Percentiles rank a stretch among this genome's conserved stretches.
phyloP scores from a whole-genome alignment of 1,140 invertebrate genomes.

The Drosophila pallidifrons region DNA sequence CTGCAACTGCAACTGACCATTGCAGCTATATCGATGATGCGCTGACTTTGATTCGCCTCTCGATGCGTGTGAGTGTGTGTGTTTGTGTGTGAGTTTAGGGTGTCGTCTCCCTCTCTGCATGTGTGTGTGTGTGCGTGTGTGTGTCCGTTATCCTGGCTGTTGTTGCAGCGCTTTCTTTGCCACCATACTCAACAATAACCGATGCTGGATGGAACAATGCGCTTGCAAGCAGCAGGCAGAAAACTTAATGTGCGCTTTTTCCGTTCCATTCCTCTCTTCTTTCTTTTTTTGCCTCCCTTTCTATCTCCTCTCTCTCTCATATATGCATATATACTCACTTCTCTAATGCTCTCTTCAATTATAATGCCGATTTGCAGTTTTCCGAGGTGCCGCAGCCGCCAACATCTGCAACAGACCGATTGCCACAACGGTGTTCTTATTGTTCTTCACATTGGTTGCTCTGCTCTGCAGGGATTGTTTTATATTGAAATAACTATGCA shows the following conservation, averaged over 20 bases:
- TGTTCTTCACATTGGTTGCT: slow-evolving; percentile 27
- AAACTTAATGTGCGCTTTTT: slow-evolving; percentile 74
- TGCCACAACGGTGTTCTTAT: slow-evolving; percentile 17
- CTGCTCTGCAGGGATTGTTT: not conserved
- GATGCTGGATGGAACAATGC: slow-evolving; percentile 43
- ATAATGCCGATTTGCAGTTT: slow-evolving; percentile 51
- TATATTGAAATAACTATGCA: slow-evolving; percentile 10
- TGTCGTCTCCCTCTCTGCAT: slow-evolving; percentile 6
- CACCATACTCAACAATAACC: slow-evolving; percentile 45
- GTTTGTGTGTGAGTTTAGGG: slow-evolving; percentile 11
- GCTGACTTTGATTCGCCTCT: slow-evolving; percentile 77
- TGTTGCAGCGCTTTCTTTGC: slow-evolving; percentile 66
- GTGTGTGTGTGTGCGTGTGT: slow-evolving; percentile 21
- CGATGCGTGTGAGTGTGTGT: slow-evolving; percentile 17
- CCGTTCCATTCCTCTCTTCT: slow-evolving; percentile 14
- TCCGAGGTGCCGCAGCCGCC: slow-evolving; percentile 33
- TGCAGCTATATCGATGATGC: slow-evolving; percentile 76
- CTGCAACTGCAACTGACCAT: slow-evolving; percentile 33
- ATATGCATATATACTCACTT: not conserved
- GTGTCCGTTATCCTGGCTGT: slow-evolving; percentile 30
- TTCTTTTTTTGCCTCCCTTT: not conserved
- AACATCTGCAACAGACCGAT: slow-evolving; percentile 26
- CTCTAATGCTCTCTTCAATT: slow-evolving; percentile 54
- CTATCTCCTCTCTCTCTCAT: not conserved
- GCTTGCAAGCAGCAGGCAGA: slow-evolving; percentile 62